phyloP scores from a whole-genome alignment of 2,113 vertebrate genomes.

The Fulmarus glacialis region DNA sequence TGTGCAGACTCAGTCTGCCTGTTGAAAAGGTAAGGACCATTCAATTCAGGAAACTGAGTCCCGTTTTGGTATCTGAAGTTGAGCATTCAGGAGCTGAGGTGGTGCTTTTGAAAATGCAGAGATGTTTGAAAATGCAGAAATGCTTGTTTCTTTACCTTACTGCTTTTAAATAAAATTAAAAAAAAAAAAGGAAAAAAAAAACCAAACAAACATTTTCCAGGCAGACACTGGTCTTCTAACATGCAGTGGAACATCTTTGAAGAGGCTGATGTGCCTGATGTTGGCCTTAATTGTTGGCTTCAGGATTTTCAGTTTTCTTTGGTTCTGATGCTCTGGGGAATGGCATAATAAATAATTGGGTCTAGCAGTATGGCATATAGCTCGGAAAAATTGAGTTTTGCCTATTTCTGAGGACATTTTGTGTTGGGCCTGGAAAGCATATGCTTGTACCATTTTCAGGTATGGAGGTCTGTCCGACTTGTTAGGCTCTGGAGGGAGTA shows the following conservation, averaged over 20 bases:
- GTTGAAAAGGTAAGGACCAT: not conserved
- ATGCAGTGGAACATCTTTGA: not conserved
- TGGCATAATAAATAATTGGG: not conserved
- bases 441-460: not conserved
- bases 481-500: not conserved
- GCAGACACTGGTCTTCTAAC: not conserved
- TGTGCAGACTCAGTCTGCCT: not conserved
- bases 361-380: not conserved
- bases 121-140: not conserved
- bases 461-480: fast-evolving
- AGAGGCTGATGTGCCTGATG: not conserved
- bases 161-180: not conserved
- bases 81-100: not conserved
- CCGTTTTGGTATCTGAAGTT: not conserved
- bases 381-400: not conserved
- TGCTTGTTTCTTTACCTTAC: not conserved
- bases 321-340: not conserved
- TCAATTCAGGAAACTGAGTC: not conserved
- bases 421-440: not conserved
- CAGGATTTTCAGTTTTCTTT: not conserved
- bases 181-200: too few species aligned
- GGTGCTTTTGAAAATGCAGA: not conserved
- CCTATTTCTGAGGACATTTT: not conserved
- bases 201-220: not conserved
- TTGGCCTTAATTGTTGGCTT: not conserved